Conservation (phyloP, 2,888 invertebrate genomes). For the Apotomis turbidana region DNA sequence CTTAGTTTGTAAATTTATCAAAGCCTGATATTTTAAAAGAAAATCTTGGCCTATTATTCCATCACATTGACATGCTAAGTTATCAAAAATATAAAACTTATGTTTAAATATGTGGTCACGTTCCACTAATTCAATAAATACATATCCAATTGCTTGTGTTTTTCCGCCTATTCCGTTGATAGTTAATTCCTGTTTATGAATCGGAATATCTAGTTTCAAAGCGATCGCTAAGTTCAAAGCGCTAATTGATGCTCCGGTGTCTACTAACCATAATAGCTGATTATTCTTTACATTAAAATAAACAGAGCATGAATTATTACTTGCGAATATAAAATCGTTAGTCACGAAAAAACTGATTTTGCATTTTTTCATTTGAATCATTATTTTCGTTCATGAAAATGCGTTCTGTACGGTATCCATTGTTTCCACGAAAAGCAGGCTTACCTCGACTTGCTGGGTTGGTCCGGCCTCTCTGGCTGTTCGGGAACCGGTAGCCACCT, state of each 20-base stretch:
- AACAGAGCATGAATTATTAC: conserved; percentile 3
- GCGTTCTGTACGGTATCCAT: conserved; percentile 11
- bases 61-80: conserved; percentile 1
- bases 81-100: conserved; percentile 10
- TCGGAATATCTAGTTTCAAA: conserved; percentile 9
- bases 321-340: conserved; percentile 17
- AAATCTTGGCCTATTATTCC: conserved; percentile 4
- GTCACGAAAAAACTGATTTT: conserved; percentile 19
- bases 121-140: conserved; percentile 5
- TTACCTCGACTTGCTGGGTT: not conserved
- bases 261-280: conserved; percentile 4
- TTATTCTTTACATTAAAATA: conserved; percentile 6
- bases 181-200: conserved; percentile 3
- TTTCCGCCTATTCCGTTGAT: conserved; percentile 13
- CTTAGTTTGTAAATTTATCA: not conserved
- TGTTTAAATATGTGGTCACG: conserved; percentile 2
- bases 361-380: not conserved
- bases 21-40: conserved; percentile 10
- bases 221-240: conserved; percentile 6
- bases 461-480: not conserved
- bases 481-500: conserved; percentile 4
- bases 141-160: conserved; percentile 15
- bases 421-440: conserved; percentile 3
- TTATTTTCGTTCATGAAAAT: conserved; percentile 1
- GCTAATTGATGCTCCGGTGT: conserved; percentile 6